Evolutionary conservation across 2,113 vertebrate species (phyloP).

Genomic region (Bubo bubo): DNA sequence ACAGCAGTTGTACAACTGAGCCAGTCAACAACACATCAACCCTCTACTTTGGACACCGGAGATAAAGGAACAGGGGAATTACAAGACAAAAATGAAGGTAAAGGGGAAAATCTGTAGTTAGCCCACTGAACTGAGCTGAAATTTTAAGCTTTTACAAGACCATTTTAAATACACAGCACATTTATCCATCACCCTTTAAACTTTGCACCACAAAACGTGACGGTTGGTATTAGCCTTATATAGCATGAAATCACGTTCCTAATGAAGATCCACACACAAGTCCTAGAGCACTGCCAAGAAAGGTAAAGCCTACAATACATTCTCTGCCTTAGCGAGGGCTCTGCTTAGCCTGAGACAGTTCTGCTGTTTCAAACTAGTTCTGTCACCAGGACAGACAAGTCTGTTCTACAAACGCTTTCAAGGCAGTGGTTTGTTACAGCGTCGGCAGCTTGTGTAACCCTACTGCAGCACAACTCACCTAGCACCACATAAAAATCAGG

Average conservation of each 20-base stretch:
- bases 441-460: rapidly evolving
- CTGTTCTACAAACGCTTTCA: not conserved
- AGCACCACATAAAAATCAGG: not conserved
- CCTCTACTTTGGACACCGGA: not conserved
- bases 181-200: not conserved
- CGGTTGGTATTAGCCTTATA: not conserved
- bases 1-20: not conserved
- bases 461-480: not conserved
- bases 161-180: not conserved
- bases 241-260: not conserved
- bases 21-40: not conserved
- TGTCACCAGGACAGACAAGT: not conserved
- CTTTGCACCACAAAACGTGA: not conserved
- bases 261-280: not conserved
- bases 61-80: not conserved
- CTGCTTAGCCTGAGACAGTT: not conserved
- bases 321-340: not conserved
- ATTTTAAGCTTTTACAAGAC: not conserved
- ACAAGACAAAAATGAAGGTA: not conserved
- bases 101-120: not conserved
- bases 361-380: not conserved
- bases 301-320: not conserved
- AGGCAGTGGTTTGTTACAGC: not conserved
- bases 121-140: not conserved
- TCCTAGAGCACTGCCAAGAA: not conserved